Evolutionary conservation across 2,113 vertebrate species (phyloP), one percentile per base, ranked within the genome.

Genomic region (Channa argus): DNA sequence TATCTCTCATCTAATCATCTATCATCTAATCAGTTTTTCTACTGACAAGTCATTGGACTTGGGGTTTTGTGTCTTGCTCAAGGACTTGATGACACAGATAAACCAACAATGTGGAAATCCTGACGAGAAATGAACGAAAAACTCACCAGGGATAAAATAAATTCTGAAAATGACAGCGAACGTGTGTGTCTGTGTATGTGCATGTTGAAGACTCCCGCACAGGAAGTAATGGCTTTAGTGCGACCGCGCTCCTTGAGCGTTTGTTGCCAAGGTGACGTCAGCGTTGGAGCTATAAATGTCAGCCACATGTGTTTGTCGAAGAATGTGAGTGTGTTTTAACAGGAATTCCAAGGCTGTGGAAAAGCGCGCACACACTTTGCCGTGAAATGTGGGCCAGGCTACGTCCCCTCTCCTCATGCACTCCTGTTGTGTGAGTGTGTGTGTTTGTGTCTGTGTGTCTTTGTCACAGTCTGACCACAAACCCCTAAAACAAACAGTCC

Each of bases 251-350:
- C 82, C 51, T 60, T 41, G 24, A 49, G 50, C 24, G 3, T 11
- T 64, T 41, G 76, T 76, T 86, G 59, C 86, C 68, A 78, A 34
- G 47, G 71, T 92, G 86, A 92, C 74, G 53, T 92, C 87, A 92
- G 54, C 4, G 1, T 50, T 56, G 46, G 5, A 62, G 63, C 80
- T 94, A 91, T 86, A 91, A 92, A 92, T 93, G 92, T 64, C 55
- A 51, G 14, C 75, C 60, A 73, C 79, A 89, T 71, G 89, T 89
- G 61, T 82, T 53, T 75, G 81, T 47, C 58, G 72, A 86, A 76
- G 86, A 89, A 87, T 87, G 90, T 80, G 86, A 79, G 86, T 87
- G 79, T 63, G 64, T 88, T 90, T 84, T 77, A 79, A 61, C 38
- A 69, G 53, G 49, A 72, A 81, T 63, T 60, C 46, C 34, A 12